Evolutionary conservation across 1,140 invertebrate species (phyloP).

Genomic region (Brachystomella parvula): DNA sequence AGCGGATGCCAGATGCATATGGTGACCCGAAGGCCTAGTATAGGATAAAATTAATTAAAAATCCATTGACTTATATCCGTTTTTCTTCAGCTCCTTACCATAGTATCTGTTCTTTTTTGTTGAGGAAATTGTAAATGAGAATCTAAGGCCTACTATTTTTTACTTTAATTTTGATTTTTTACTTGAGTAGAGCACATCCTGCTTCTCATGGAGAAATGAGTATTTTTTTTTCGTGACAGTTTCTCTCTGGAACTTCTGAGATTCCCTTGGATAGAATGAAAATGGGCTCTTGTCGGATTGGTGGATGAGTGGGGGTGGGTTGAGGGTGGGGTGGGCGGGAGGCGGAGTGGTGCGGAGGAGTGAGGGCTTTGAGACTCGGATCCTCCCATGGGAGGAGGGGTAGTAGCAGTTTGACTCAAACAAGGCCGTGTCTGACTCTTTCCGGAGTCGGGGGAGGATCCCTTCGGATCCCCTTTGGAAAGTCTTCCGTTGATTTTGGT

Average conservation of each 20-base stretch:
- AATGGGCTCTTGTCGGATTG: no score
- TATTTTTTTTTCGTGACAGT: background rate
- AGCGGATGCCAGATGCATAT: constrained; percentile 97
- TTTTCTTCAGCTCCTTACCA: background rate
- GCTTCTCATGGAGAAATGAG: background rate
- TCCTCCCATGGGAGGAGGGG: background rate
- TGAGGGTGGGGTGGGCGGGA: background rate
- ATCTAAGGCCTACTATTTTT: no score
- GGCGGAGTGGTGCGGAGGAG: background rate
- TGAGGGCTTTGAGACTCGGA: background rate
- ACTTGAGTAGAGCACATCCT: background rate
- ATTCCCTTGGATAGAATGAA: no score
- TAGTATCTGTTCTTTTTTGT: no score
- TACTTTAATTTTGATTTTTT: background rate
- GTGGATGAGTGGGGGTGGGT: background rate
- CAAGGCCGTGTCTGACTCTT: background rate
- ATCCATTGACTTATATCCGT: no score
- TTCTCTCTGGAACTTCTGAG: background rate
- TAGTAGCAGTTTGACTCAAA: background rate
- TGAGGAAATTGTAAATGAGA: no score
- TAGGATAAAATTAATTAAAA: no score
- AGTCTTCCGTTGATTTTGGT: no score
- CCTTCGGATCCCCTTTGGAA: background rate
- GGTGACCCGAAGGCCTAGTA: constrained; percentile 58
- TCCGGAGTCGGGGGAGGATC: background rate